Conservation (phyloP, 2,113 vertebrate genomes). For the Oplegnathus fasciatus region DNA sequence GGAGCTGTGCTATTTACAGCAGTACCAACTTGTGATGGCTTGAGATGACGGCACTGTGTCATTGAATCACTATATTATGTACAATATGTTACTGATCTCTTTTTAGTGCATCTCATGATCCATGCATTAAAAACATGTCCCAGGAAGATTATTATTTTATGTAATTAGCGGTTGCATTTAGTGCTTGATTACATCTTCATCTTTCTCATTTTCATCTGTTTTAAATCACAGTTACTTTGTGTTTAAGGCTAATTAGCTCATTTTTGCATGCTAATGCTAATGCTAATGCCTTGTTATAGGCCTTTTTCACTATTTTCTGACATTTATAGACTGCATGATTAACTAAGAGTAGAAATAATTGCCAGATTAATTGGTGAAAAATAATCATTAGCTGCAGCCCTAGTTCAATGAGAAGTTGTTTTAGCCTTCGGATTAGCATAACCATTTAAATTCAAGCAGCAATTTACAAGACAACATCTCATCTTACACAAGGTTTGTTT, state of each 20-base stretch:
- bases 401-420: not conserved
- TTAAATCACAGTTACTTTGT: not conserved
- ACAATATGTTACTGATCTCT: not conserved
- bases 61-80: not conserved
- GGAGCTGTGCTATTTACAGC: conserved; percentile 48
- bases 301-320: no score
- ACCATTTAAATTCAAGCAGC: not conserved
- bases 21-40: not conserved
- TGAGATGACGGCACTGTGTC: not conserved
- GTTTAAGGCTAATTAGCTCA: not conserved
- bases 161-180: not conserved
- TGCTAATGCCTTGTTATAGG: no score
- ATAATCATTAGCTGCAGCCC: not conserved
- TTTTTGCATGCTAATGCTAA: not conserved
- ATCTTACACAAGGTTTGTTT: not conserved
- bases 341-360: not conserved
- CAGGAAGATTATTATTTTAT: not conserved
- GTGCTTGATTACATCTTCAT: not conserved
- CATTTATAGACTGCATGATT: not conserved
- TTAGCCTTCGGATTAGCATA: not conserved
- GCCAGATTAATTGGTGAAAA: not conserved
- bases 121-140: not conserved
- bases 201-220: not conserved
- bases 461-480: not conserved
- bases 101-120: not conserved